A percentile compares a stretch with the other conserved stretches of the same genome.
Conservation (phyloP, 2,113 vertebrate species). For the Rhizomys pruinosus region DNA sequence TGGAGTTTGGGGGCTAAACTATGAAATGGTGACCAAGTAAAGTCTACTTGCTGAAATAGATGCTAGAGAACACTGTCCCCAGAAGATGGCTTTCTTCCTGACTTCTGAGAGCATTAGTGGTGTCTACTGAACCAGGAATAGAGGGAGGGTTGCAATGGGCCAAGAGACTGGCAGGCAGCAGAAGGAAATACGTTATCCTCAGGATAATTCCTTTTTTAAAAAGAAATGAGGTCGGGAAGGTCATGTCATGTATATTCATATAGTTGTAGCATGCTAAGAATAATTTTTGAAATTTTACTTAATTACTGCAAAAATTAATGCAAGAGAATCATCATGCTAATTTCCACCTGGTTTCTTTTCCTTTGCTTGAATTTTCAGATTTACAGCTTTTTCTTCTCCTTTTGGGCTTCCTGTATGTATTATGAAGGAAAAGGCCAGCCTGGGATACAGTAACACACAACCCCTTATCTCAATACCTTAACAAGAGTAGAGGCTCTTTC, state of each 20-base stretch:
- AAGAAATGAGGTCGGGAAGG: not conserved
- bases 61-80: not conserved
- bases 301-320: conserved; percentile 10
- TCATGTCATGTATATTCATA: not conserved
- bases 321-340: not conserved
- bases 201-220: not conserved
- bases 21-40: conserved; percentile 29
- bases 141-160: not conserved
- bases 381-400: not conserved
- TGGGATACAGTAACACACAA: not conserved
- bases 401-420: not conserved
- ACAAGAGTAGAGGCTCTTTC: not conserved
- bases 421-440: not conserved
- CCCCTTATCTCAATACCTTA: not conserved
- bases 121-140: not conserved
- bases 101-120: not conserved
- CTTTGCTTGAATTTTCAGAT: not conserved
- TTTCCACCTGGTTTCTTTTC: not conserved
- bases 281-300: conserved; percentile 4
- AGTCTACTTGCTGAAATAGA: conserved; percentile 52
- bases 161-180: not conserved
- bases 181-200: conserved; percentile 25
- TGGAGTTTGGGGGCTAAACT: not conserved
- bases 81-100: not conserved
- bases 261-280: conserved; percentile 31